These are phyloP conservation scores for Heliconius hewitsoni DNA, from an alignment of 1,140 invertebrate species.

Conservation along the genomic window DNA sequence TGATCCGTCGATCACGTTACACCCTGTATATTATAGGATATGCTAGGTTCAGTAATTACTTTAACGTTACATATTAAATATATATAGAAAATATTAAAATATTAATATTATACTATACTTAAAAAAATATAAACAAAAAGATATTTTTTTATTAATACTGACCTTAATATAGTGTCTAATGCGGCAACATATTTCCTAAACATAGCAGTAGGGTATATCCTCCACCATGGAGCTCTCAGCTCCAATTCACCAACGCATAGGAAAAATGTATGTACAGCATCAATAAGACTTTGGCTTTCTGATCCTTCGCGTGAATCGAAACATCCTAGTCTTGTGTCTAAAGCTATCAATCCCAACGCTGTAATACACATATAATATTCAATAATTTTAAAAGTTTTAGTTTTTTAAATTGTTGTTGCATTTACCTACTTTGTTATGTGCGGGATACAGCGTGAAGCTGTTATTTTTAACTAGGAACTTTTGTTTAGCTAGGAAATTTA, in stretches of 20 bases:
- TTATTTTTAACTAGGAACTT: no score
- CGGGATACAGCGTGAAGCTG: no score
- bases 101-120: no score
- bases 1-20: no score
- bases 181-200: conserved; percentile 88
- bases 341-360: conserved; percentile 90
- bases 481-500: no score
- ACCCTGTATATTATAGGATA: no score
- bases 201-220: conserved; percentile 87
- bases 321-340: conserved; percentile 90
- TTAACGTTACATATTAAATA: no score
- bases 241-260: conserved; percentile 89
- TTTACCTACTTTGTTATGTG: no score
- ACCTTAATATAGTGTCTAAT: conserved; percentile 88
- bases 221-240: conserved; percentile 90
- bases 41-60: no score
- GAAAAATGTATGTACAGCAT: conserved; percentile 90
- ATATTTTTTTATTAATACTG: conserved; percentile 22
- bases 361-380: conserved; percentile 46
- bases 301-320: conserved; percentile 79
- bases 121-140: conserved; percentile 44
- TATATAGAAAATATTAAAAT: no score
- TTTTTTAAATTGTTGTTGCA: no score
- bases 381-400: no score
- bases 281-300: conserved; percentile 88